These are phyloP conservation scores for Chironex yamaguchii DNA, from an alignment of 30 jellyfish, hydroid and myxozoan genomes.

Conservation along the genomic window DNA sequence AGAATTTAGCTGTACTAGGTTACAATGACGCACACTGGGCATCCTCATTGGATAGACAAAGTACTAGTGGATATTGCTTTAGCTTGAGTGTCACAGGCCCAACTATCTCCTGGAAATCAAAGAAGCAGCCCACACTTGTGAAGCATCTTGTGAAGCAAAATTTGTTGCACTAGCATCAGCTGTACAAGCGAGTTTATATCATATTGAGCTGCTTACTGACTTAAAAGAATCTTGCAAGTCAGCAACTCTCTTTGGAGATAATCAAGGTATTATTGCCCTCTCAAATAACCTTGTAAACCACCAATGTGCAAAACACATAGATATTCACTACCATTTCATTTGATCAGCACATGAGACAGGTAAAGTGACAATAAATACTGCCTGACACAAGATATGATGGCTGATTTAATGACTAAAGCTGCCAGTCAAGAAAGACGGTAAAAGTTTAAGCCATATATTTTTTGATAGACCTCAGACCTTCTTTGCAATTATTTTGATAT, in stretches of 20 bases:
- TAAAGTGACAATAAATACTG: too few species aligned
- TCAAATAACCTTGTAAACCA: not conserved
- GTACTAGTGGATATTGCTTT: constrained; percentile 23
- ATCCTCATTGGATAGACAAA: not conserved
- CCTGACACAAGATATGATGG: too few species aligned
- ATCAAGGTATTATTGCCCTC: not conserved
- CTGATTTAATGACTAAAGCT: too few species aligned
- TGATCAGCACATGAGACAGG: not conserved
- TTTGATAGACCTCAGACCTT: too few species aligned
- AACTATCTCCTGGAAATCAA: constrained; percentile 31
- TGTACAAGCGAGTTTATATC: not conserved
- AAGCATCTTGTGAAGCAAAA: not conserved
- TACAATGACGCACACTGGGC: constrained; percentile 46
- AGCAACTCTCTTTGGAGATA: not conserved
- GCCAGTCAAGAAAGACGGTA: too few species aligned
- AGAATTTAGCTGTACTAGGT: too few species aligned
- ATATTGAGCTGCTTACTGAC: too few species aligned
- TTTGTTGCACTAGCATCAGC: not conserved
- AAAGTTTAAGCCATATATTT: too few species aligned
- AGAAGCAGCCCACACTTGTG: constrained; percentile 15
- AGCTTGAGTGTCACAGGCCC: constrained; percentile 27
- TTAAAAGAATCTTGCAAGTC: not conserved
- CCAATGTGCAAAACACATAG: not conserved
- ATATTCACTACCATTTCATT: not conserved
- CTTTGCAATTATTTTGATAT: too few species aligned